Percentiles rank a stretch among this genome's conserved stretches.
These are phyloP conservation scores for Myrmophylax atrothorax DNA, from an alignment of 2,113 vertebrate species.

Conservation along the genomic window DNA sequence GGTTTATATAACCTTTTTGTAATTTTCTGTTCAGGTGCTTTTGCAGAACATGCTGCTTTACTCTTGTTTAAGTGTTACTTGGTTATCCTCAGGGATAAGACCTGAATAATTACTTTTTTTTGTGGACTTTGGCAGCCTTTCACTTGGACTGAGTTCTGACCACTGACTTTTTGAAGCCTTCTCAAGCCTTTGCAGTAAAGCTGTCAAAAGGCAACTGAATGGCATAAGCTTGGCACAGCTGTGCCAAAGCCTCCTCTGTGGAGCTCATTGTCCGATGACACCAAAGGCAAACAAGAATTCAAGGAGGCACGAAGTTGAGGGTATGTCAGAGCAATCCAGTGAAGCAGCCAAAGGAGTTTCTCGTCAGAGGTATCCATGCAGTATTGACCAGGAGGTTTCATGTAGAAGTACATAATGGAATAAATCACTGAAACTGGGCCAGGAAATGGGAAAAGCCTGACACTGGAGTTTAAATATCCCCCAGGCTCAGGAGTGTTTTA, in stretches of 20 bases:
- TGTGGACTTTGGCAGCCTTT: slow-evolving; percentile 41
- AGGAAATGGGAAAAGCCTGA: slow-evolving; percentile 27
- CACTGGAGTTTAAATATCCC: background rate
- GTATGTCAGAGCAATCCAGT: background rate
- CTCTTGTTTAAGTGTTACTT: slow-evolving; percentile 18
- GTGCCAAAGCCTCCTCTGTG: background rate
- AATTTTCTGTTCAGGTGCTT: slow-evolving; percentile 14
- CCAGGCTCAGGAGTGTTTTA: slow-evolving; percentile 6
- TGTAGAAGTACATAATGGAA: background rate
- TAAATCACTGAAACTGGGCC: slow-evolving; percentile 16
- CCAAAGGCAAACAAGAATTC: background rate
- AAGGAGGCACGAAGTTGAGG: background rate
- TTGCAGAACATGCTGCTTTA: slow-evolving; percentile 23
- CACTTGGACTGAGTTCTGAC: background rate
- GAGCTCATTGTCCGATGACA: slow-evolving; percentile 13
- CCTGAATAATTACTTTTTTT: background rate
- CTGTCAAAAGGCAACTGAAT: background rate
- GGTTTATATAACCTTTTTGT: slow-evolving; percentile 57
- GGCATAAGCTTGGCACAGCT: background rate
- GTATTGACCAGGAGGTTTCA: background rate
- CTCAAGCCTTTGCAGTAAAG: background rate
- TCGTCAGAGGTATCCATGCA: background rate
- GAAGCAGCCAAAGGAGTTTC: background rate
- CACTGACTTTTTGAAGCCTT: background rate
- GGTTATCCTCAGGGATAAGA: slow-evolving; percentile 14